A percentile compares a stretch with the other conserved stretches of the same genome.
phyloP scores from a whole-genome alignment of 1,140 invertebrate species.

The Drosophila takahashii region DNA sequence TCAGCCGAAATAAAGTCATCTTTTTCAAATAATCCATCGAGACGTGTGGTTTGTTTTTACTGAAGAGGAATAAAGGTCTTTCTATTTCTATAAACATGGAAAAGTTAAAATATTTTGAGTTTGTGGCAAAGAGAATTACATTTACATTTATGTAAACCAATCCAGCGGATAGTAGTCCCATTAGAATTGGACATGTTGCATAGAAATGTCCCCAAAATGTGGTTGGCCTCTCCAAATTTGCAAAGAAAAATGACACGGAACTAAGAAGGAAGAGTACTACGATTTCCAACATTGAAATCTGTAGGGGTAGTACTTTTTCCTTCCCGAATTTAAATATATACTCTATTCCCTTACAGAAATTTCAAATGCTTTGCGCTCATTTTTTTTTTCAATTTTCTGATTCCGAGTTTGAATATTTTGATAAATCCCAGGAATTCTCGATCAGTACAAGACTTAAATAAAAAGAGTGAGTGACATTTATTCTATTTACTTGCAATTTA shows the following conservation, averaged over 20 bases:
- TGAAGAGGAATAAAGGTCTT: background rate
- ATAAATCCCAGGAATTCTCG: conserved; percentile 27
- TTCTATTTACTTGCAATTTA: conserved; percentile 82
- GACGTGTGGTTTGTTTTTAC: background rate
- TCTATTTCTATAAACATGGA: conserved; percentile 9
- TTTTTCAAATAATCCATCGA: conserved; percentile 39
- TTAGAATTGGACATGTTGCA: conserved; percentile 7
- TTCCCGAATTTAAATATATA: background rate
- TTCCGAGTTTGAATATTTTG: background rate
- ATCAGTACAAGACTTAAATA: conserved; percentile 59
- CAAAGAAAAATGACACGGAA: conserved; percentile 27
- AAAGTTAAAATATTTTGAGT: background rate
- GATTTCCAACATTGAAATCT: conserved; percentile 39
- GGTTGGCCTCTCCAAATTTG: conserved; percentile 19
- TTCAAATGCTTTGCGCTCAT: too few species aligned
- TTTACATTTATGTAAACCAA: conserved; percentile 40
- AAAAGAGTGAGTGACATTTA: conserved; percentile 81
- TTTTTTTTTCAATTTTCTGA: background rate
- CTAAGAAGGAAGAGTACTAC: conserved; percentile 27
- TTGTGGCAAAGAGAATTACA: background rate
- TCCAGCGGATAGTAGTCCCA: conserved; percentile 5
- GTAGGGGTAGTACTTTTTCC: background rate
- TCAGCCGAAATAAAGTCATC: conserved; percentile 65
- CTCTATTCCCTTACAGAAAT: background rate
- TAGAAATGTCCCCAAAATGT: background rate